Evolutionary conservation across 30 jellyfish, hydroid and myxozoan species (phyloP), one percentile per base, ranked within the genome.

Genomic region (Cassiopea xamachana): DNA sequence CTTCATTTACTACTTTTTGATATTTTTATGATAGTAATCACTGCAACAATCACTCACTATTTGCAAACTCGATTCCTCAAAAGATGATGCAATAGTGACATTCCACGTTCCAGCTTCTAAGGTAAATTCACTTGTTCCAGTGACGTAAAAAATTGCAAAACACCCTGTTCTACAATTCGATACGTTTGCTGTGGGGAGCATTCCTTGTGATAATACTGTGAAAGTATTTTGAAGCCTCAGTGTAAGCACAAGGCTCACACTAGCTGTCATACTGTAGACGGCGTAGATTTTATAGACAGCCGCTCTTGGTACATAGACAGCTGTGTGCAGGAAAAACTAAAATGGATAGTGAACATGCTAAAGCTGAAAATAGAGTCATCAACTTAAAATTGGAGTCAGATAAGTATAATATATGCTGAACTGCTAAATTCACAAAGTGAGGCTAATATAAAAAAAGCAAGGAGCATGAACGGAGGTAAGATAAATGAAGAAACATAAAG

Each of bases 261-360:
- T 77, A 19, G 62, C 76, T 46, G 85, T 1, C 88, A 94, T 82
- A 48, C 92, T 80, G 69, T 94, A 94, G 7, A 90, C 98, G 3
- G 88, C 86, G 72, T 70, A 81, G 76, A 94, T 83, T 48, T 76
- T 46, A 87, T 94, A 94, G 62, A 77, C 15, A 8, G 98, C 61
- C 46, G 92, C 88, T 47, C 69, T 96, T 5, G 98, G 98, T n/a
- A 94, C 94, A 49, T 13, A 62, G 46, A 94, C 55, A 16, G 97
- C 69, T 5, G 93, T 84, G 16, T n/a, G 75, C 6, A 91, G 87
- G 5, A 89, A 80, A 75, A 47, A 60, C 96, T 89, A 61, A 39
- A 71, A 80, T 48, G 19, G 2, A 79, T 45, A 50, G 55, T 0
- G 61, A 84, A 15, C 0, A 7, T 1, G 48, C 18, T 6, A 45